Conservation (phyloP, 2,113 vertebrate genomes). For the Pterophyllum scalare region DNA sequence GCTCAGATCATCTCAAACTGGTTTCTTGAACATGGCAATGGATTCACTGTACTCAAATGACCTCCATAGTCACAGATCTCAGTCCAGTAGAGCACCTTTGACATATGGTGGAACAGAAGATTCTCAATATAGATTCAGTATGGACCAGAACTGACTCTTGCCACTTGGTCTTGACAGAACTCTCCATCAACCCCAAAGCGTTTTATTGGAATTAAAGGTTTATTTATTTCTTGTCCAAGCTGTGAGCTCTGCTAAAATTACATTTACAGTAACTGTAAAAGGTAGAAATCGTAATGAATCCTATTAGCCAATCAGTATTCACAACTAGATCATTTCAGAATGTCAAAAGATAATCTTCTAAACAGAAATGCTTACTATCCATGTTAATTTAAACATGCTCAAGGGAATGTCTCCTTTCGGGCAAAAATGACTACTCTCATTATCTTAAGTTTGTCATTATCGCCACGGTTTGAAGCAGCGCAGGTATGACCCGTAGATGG, state of each 20-base stretch:
- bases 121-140: no score
- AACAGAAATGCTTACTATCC: not conserved
- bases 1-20: not conserved
- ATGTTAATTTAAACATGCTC: not conserved
- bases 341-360: not conserved
- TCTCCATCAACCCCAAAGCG: not conserved
- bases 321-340: not conserved
- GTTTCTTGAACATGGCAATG: not conserved
- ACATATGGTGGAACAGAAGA: not conserved
- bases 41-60: not conserved
- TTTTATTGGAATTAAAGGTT: not conserved
- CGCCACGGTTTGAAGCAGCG: slow-evolving; percentile 41
- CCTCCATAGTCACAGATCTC: not conserved
- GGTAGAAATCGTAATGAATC: not conserved
- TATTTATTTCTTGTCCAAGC: not conserved
- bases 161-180: not conserved
- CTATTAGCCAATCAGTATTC: not conserved
- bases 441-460: not conserved
- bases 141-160: not conserved
- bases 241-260: not conserved
- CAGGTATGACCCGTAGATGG: slow-evolving; percentile 72
- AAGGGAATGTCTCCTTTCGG: not conserved
- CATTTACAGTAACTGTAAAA: not conserved
- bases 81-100: not conserved
- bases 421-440: not conserved